A percentile compares a stretch with the other conserved stretches of the same genome.
Conservation (phyloP, 2,113 vertebrate genomes). For the Cinclus mexicanus region DNA sequence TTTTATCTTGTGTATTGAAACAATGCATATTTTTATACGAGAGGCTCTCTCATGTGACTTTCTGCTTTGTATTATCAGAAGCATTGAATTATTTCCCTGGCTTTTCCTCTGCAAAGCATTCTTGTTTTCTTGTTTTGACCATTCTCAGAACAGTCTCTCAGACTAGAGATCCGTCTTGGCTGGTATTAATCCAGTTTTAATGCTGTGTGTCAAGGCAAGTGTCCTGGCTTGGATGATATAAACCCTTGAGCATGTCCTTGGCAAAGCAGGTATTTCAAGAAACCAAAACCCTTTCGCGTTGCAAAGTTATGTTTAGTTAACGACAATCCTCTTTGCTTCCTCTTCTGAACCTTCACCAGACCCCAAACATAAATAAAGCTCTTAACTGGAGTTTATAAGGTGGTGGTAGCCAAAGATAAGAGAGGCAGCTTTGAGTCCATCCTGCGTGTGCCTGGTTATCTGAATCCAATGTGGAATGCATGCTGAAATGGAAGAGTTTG, state of each 20-base stretch:
- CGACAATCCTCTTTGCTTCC: not conserved
- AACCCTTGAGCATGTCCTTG: not conserved
- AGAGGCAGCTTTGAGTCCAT: not conserved
- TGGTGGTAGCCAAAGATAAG: not conserved
- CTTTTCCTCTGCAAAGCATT: not conserved
- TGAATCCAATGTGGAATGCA: not conserved
- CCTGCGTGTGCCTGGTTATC: not conserved
- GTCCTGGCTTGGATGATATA: not conserved
- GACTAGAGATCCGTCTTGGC: not conserved
- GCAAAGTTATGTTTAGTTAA: not conserved
- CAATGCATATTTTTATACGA: not conserved
- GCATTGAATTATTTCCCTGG: not conserved
- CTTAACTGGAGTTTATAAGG: not conserved
- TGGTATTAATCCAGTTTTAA: not conserved
- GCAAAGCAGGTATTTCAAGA: not conserved
- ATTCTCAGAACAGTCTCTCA: not conserved
- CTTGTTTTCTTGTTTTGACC: not conserved
- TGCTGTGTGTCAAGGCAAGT: not conserved
- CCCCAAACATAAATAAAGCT: not conserved
- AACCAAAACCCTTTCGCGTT: not conserved
- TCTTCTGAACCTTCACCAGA: not conserved
- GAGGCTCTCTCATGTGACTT: not conserved
- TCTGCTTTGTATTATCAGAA: not conserved
- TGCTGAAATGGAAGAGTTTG: not conserved
- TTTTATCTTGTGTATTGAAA: not conserved